Conservation (phyloP, 2,113 vertebrate species). For the Sardina pilchardus region DNA sequence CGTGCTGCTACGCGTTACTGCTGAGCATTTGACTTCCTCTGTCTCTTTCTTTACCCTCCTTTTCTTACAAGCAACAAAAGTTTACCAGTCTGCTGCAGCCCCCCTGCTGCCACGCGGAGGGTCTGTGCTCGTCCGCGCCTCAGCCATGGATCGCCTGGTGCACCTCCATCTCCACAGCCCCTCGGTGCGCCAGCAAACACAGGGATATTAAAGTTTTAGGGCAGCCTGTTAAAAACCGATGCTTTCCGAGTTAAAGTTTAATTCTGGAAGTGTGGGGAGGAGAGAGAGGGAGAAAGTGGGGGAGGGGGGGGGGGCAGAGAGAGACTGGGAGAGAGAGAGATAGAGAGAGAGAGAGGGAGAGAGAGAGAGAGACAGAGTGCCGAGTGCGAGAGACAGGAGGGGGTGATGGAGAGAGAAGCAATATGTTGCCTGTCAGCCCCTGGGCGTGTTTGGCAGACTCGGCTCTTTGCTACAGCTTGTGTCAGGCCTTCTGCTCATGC, state of each 20-base stretch:
- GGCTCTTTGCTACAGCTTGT: constrained; percentile 51
- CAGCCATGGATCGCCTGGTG: constrained; percentile 1
- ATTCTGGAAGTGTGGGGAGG: constrained; percentile 64
- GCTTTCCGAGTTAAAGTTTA: constrained; percentile 67
- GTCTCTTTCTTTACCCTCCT: not conserved
- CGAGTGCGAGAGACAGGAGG: constrained; percentile 50
- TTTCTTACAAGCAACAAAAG: not conserved
- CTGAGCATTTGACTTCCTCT: not conserved
- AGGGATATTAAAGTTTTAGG: constrained; percentile 70
- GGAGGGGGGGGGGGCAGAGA: not conserved
- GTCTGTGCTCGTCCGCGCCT: not conserved
- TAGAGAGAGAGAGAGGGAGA: not conserved
- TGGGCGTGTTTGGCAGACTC: constrained; percentile 63
- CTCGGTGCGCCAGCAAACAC: constrained; percentile 35
- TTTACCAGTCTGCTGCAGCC: not conserved
- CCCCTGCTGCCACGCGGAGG: not conserved
- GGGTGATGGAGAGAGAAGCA: constrained; percentile 51
- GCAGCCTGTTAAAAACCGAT: constrained; percentile 34
- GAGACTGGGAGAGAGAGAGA: not conserved
- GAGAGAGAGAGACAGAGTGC: constrained; percentile 51
- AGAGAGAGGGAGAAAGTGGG: constrained; percentile 17
- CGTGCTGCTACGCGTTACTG: not conserved
- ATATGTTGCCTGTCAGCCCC: constrained; percentile 68
- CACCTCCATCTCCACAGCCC: constrained; percentile 39
- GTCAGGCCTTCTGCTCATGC: constrained; percentile 53